These are phyloP conservation scores for Bugula neritina DNA, from an alignment of 2,888 invertebrate genomes.

Conservation along the genomic window DNA sequence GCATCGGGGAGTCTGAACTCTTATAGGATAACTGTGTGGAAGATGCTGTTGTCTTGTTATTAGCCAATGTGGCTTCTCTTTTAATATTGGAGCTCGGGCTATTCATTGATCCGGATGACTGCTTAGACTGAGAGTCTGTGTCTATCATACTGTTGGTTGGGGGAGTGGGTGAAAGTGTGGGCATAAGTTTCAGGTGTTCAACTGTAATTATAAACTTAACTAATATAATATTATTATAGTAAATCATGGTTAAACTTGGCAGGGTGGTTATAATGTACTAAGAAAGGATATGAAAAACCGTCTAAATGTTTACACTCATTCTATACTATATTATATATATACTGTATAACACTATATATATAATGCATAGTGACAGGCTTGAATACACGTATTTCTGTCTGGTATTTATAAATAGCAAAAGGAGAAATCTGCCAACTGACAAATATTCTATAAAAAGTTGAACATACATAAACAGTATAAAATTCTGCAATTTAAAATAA, in stretches of 20 bases:
- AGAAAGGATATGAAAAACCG: neutral
- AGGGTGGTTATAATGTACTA: neutral
- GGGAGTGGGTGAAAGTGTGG: neutral
- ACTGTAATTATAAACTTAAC: neutral
- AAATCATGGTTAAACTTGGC: neutral
- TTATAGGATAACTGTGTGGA: neutral
- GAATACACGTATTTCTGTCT: no score
- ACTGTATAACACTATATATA: no score
- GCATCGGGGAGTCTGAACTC: neutral
- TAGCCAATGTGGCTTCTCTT: neutral
- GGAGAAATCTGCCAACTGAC: no score
- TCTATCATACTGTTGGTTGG: neutral
- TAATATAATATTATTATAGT: neutral
- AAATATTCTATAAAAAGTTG: no score
- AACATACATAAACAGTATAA: no score
- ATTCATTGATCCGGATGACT: neutral
- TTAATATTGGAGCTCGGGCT: neutral
- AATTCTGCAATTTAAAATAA: no score
- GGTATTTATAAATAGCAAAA: no score
- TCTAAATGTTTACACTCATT: no score
- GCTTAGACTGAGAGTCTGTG: neutral
- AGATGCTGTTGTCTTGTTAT: neutral
- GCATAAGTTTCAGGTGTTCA: slow-evolving; percentile 2
- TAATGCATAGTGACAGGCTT: no score
- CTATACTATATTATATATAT: no score